phyloP scores from a whole-genome alignment of 2,797 vertebrate species.

The Parauchenoglanis ngamensis region DNA sequence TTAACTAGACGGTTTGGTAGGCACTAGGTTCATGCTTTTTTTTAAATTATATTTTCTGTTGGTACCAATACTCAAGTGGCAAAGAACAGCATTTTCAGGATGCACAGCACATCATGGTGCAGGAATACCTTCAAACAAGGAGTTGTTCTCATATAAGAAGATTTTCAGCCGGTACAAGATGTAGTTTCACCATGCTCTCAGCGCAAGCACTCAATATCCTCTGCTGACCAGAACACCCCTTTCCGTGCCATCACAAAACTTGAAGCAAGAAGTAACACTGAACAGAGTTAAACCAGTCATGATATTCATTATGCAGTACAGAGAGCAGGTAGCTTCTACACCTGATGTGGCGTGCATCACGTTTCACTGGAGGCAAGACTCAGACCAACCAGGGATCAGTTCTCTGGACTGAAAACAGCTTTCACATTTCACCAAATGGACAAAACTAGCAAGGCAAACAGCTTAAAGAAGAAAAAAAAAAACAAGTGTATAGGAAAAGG shows the following conservation, averaged over 20 bases:
- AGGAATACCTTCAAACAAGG: neutral
- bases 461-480: neutral
- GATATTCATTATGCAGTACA: neutral
- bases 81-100: neutral
- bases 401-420: too few species aligned
- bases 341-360: neutral
- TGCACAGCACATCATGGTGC: neutral
- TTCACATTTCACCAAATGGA: neutral
- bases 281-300: neutral
- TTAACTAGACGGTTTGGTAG: neutral
- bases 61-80: neutral
- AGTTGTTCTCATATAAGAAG: neutral
- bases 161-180: neutral
- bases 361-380: neutral
- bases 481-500: neutral
- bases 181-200: neutral
- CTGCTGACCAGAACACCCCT: neutral
- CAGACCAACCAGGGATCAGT: neutral
- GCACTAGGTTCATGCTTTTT: neutral
- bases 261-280: neutral
- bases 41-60: neutral
- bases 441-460: neutral
- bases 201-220: neutral
- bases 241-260: neutral
- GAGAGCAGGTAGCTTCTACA: neutral